These are phyloP conservation scores for Galeopsomyia nigrocyanea DNA, from an alignment of 2,888 invertebrate genomes.

Conservation along the genomic window DNA sequence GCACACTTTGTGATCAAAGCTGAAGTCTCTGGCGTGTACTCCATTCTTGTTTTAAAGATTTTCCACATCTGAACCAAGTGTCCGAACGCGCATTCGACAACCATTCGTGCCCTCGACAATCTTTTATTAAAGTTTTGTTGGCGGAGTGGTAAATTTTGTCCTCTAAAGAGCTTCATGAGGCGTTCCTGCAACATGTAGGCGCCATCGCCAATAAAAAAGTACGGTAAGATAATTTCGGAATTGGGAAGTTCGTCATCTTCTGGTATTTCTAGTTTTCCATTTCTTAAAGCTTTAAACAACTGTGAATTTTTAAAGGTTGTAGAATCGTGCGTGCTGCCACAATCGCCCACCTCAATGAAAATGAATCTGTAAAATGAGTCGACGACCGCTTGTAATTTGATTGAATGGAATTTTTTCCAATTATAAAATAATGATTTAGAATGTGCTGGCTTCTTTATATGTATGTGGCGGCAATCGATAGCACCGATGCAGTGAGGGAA, in stretches of 20 bases:
- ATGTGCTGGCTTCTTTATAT: neutral
- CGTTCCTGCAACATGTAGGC: constrained; percentile 34
- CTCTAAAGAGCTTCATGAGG: constrained; percentile 37
- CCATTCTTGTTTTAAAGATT: constrained; percentile 34
- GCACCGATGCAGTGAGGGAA: constrained; percentile 37
- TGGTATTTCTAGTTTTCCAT: constrained; percentile 11
- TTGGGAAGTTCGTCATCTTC: constrained; percentile 19
- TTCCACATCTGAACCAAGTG: constrained; percentile 22
- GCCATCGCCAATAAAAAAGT: constrained; percentile 36
- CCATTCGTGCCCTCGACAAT: constrained; percentile 26
- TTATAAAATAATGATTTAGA: constrained; percentile 19
- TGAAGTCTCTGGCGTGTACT: constrained; percentile 16
- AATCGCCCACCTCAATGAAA: constrained; percentile 39
- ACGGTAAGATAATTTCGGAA: constrained; percentile 24
- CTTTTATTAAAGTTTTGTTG: constrained; percentile 32
- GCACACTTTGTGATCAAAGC: constrained; percentile 29
- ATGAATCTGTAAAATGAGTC: constrained; percentile 28
- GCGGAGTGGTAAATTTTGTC: neutral
- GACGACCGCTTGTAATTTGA: no score
- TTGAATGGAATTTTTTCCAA: constrained; percentile 33
- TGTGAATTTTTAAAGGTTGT: constrained; percentile 25
- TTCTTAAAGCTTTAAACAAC: constrained; percentile 16
- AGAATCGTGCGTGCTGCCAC: constrained; percentile 24
- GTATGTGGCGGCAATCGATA: constrained; percentile 21
- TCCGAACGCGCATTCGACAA: constrained; percentile 30